Evolutionary conservation across 1,140 invertebrate genomes (phyloP), one percentile per base, ranked within the genome.

Genomic region (Heliconius hewitsoni): DNA sequence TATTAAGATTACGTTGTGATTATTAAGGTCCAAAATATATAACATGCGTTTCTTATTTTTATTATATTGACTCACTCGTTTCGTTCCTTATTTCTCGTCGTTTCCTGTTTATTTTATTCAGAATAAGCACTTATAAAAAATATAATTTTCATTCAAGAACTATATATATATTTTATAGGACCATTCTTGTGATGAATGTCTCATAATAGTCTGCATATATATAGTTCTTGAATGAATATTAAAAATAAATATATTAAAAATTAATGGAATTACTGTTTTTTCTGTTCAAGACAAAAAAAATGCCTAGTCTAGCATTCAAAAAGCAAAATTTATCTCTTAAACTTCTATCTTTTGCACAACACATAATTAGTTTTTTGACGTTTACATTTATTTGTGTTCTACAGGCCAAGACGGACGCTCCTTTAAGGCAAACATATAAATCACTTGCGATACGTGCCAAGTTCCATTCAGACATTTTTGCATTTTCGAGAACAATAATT

Each of bases 401-500:
- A 42, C 11, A 19, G 55, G 16, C 55, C 8, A 13, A 46, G 34
- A 57, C 73, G 66, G 78, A 79, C 78, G 73, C 71, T 73, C 73
- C 52, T 78, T 82, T 55, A 78, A 82, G 34, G 70, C 79, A 76
- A 79, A 81, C 81, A 74, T 81, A 87, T 86, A 87, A 88, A 88
- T 88, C 85, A 83, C 74, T 82, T 50, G 73, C 73, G 74, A 82
- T 66, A 84, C 84, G 79, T 81, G 82, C 77, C 80, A 82, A 83
- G 70, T 82, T 85, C 77, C 74, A 50, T 80, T 60, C 73, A 55
- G 8, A 57, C 79, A 74, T 82, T 80, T 81, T 78, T 81, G 76
- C 74, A 78, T 76, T 81, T 83, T 82, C 82, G 57, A 81, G 83
- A 83, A 85, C 78, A 83, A 83, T 83, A 74, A 83, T 83, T 83